Conservation (phyloP, 1,140 invertebrate species). For the Helicoverpa zea region DNA sequence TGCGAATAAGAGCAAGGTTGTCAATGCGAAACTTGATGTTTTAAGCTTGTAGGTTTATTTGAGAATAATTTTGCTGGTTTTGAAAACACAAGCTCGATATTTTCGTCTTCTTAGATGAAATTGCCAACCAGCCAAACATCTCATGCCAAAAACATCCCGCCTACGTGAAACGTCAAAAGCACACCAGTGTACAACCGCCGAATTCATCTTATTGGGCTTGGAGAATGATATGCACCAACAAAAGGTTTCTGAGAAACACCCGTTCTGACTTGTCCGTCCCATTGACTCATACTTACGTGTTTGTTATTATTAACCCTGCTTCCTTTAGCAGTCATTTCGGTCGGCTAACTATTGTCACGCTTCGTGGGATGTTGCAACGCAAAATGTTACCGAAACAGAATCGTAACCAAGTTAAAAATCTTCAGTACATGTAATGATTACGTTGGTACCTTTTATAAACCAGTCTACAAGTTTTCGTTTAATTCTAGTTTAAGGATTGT, state of each 20-base stretch:
- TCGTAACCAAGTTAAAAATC: slow-evolving; percentile 9
- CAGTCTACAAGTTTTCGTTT: too few species aligned
- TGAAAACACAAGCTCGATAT: too few species aligned
- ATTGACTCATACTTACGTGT: slow-evolving; percentile 79
- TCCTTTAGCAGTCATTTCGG: slow-evolving; percentile 71
- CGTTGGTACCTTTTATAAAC: neutral
- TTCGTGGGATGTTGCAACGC: slow-evolving; percentile 50
- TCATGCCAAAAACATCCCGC: neutral
- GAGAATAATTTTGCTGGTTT: neutral
- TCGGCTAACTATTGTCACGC: slow-evolving; percentile 60
- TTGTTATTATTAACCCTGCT: slow-evolving; percentile 77
- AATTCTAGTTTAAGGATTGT: neutral
- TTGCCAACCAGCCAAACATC: too few species aligned
- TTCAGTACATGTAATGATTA: slow-evolving; percentile 16
- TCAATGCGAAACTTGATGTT: neutral
- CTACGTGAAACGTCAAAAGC: neutral
- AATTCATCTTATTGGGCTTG: slow-evolving; percentile 81
- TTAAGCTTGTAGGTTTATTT: neutral
- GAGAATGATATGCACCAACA: slow-evolving; percentile 82
- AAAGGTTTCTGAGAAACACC: slow-evolving; percentile 79
- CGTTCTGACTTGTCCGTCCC: slow-evolving; percentile 72
- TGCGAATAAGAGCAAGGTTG: neutral
- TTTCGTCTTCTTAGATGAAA: too few species aligned
- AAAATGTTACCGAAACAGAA: slow-evolving; percentile 24
- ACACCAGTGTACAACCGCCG: slow-evolving; percentile 31